Conservation (phyloP, 2,888 invertebrate genomes). For the Chromoteleia sp. region DNA sequence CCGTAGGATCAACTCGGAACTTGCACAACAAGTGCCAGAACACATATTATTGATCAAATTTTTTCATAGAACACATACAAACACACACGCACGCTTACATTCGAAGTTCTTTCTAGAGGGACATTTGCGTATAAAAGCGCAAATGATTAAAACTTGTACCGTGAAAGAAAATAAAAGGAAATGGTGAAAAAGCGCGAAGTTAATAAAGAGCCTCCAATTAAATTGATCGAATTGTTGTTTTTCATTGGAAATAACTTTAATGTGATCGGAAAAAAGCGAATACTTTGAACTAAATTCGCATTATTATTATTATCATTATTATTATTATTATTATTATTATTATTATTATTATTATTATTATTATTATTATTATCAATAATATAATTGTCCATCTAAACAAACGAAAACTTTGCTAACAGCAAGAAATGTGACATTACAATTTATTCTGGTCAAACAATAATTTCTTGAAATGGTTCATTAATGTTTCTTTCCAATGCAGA, state of each 20-base stretch:
- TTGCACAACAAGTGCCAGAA: slow-evolving; percentile 6
- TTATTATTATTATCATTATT: slow-evolving; percentile 18
- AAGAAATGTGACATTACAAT: slow-evolving; percentile 23
- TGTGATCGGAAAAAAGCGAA: not conserved
- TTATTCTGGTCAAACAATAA: slow-evolving; percentile 22
- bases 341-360: slow-evolving; percentile 16
- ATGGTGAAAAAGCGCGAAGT: not conserved
- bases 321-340: slow-evolving; percentile 17
- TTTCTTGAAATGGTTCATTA: slow-evolving; percentile 27
- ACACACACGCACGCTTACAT: no score
- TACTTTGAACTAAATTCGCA: slow-evolving; percentile 1
- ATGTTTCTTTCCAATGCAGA: slow-evolving; percentile 31
- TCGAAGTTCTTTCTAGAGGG: not conserved
- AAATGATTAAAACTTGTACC: slow-evolving; percentile 8
- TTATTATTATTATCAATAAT: slow-evolving; percentile 17
- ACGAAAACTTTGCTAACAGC: slow-evolving; percentile 14
- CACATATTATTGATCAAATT: slow-evolving; percentile 25
- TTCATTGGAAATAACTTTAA: slow-evolving; percentile 2
- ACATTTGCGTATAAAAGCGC: slow-evolving; percentile 21
- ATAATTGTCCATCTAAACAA: slow-evolving; percentile 3
- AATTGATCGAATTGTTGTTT: slow-evolving; percentile 11
- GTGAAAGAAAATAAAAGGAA: slow-evolving; percentile 6
- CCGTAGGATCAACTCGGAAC: slow-evolving; percentile 4
- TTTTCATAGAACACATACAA: slow-evolving; percentile 5
- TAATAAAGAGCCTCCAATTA: slow-evolving; percentile 18